Conservation (phyloP, 1,140 invertebrate genomes). For the Drosophila cardini region DNA sequence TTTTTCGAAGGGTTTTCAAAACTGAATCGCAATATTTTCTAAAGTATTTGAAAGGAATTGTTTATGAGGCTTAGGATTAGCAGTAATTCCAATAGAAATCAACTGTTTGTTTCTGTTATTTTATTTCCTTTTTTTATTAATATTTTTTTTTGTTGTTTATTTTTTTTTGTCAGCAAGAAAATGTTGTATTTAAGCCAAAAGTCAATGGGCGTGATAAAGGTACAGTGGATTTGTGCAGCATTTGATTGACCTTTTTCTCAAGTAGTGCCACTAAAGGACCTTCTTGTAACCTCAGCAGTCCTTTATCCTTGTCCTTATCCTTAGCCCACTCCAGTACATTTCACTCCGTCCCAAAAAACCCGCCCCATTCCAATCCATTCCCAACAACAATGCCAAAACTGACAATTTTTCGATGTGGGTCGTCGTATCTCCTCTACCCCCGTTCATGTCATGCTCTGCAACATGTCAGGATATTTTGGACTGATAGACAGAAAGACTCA, state of each 20-base stretch:
- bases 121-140: background rate
- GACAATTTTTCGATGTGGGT: constrained; percentile 75
- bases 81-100: constrained; percentile 8
- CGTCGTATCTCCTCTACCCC: constrained; percentile 4
- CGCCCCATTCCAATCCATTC: too few relatives aligned
- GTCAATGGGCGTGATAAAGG: constrained; percentile 40
- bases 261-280: constrained; percentile 23
- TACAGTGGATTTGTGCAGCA: constrained; percentile 33
- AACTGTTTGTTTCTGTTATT: background rate
- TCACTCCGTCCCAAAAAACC: too few relatives aligned
- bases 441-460: constrained; percentile 36
- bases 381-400: constrained; percentile 32
- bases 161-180: constrained; percentile 20
- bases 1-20: too few relatives aligned
- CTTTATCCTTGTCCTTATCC: background rate
- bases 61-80: background rate
- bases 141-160: background rate
- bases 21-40: too few relatives aligned
- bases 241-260: constrained; percentile 45
- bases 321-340: background rate
- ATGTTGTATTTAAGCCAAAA: constrained; percentile 13
- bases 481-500: constrained; percentile 12
- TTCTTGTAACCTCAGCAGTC: constrained; percentile 14
- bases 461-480: constrained; percentile 31
- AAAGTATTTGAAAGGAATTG: background rate